phyloP scores from a whole-genome alignment of 2,113 vertebrate genomes.

The Leptobrachium ailaonicum region DNA sequence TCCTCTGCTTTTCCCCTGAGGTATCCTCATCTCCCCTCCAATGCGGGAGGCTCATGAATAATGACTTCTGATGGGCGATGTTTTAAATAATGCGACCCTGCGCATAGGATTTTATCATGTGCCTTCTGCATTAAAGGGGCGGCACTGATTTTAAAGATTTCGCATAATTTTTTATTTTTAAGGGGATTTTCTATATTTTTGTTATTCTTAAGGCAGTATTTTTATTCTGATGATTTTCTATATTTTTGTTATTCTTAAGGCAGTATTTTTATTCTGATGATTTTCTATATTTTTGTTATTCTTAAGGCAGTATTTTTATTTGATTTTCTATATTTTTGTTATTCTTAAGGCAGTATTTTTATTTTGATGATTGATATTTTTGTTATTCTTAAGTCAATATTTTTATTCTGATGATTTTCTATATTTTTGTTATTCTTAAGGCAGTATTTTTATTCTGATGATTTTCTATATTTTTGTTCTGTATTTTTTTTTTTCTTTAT shows the following conservation, averaged over 20 bases:
- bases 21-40: fast-evolving
- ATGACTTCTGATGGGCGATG: no score
- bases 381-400: background rate
- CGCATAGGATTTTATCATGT: no score
- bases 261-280: no score
- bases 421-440: no score
- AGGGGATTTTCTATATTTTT: background rate
- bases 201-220: background rate
- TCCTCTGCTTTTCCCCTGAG: background rate
- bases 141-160: background rate
- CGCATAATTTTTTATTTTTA: background rate
- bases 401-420: background rate
- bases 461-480: no score
- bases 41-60: background rate
- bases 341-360: background rate
- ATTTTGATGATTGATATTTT: background rate
- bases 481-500: no score
- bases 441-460: no score
- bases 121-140: background rate
- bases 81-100: no score
- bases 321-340: background rate
- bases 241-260: no score
- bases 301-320: no score
- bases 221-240: background rate
- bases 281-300: no score